Conservation (phyloP, 2,888 invertebrate species). For the Chloroclystis v-ata region DNA sequence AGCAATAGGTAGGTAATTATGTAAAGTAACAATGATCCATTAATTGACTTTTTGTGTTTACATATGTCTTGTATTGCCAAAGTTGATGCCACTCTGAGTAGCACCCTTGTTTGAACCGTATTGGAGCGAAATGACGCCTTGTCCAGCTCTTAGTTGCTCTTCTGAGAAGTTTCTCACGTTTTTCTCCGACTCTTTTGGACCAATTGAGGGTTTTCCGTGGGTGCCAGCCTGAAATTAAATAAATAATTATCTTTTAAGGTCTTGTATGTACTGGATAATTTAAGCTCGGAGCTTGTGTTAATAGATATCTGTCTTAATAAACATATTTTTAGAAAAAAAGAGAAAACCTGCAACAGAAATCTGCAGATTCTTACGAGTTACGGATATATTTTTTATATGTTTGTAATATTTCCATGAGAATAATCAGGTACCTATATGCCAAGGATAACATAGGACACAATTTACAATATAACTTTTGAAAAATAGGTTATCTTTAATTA, state of each 20-base stretch:
- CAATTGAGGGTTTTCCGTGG: slow-evolving; percentile 92
- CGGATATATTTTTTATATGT: too few species aligned
- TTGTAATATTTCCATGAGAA: too few species aligned
- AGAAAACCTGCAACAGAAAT: too few species aligned
- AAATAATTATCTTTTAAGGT: neutral
- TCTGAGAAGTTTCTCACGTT: slow-evolving; percentile 96
- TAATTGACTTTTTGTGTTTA: slow-evolving; percentile 59
- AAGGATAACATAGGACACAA: too few species aligned
- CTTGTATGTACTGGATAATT: too few species aligned
- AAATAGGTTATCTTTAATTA: too few species aligned
- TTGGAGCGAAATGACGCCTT: slow-evolving; percentile 95
- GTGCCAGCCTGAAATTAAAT: slow-evolving; percentile 81
- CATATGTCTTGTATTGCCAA: slow-evolving; percentile 98
- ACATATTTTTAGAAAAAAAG: too few species aligned
- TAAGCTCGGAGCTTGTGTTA: too few species aligned
- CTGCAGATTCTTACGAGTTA: too few species aligned
- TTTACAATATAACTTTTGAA: too few species aligned
- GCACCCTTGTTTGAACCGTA: slow-evolving; percentile 99
- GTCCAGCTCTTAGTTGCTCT: slow-evolving; percentile 95
- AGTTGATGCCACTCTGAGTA: slow-evolving; percentile 96
- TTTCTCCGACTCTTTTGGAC: slow-evolving; percentile 97
- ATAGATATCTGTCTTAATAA: too few species aligned
- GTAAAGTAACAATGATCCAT: neutral
- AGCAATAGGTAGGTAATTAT: neutral
- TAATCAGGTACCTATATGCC: too few species aligned